Base-by-base conservation (phyloP, 2,888 invertebrate species). In the Galeopsomyia nigrocyanea region DNA sequence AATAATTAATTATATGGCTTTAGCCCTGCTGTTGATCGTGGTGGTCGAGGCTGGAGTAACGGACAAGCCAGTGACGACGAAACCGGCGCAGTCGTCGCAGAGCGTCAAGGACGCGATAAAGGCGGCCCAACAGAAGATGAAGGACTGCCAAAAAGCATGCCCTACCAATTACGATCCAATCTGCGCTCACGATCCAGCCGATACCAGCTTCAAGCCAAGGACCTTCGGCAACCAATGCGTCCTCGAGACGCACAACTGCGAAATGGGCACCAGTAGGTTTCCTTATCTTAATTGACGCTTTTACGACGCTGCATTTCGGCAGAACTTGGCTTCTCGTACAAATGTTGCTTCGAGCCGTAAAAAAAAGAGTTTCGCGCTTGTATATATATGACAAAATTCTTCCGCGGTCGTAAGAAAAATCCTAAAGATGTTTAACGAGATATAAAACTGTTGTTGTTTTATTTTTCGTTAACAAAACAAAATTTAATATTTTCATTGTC, bases 151-250 rank as follows among this genome's bases (percentile, higher is more conserved):
- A 39, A 80, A 80, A 47, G 76, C 78, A 0, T 85, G 84, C 50
- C 21, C 68, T 0, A 84, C 82, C 7, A 86, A 85, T 31, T 88
- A 89, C 77, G 89, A 90, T 14, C 91, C 92, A 10, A 82, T 92
- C 73, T 92, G 92, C 82, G 92, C 89, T 2, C 90, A 91, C 73
- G 91, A 91, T 80, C 88, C 88, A 9, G 88, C 89, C 0, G 89
- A 84, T 63, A 87, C 77, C 88, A 90, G 72, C 80, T 76, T 77
- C 49, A 87, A 86, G 50, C 90, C 82, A 84, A 89, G 84, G 81
- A 90, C 91, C 0, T 92, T 92, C 77, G 91, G 90, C 75, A 91
- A 87, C 80, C 89, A 89, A 75, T 92, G 92, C 81, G 91, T 90
- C 58, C 85, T 92, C 85, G 88, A 89, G 74, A 90, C 90, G 78